These are phyloP conservation scores for Idris sp. DNA, from an alignment of 1,140 invertebrate genomes.

Conservation along the genomic window DNA sequence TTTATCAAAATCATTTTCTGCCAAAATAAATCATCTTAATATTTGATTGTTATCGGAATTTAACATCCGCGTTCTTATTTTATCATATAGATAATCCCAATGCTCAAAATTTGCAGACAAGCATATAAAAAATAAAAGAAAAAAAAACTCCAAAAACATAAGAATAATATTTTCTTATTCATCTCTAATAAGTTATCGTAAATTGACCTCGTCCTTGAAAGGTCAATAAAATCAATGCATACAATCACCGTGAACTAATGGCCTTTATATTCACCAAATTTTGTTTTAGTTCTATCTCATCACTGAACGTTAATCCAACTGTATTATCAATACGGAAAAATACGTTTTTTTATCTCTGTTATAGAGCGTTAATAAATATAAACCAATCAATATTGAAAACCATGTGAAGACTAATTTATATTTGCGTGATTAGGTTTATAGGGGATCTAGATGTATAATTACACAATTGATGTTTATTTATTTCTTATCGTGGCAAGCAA, in stretches of 20 bases:
- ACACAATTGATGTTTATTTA: constrained; percentile 33
- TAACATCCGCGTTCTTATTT: neutral
- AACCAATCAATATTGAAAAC: constrained; percentile 28
- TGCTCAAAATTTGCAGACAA: neutral
- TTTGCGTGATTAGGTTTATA: constrained; percentile 42
- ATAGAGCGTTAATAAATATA: constrained; percentile 26
- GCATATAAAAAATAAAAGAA: neutral
- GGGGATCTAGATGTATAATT: constrained; percentile 27
- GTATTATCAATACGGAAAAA: constrained; percentile 53
- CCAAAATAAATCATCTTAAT: constrained; percentile 28
- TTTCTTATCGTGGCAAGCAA: constrained; percentile 47
- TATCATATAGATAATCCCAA: no score
- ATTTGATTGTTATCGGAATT: constrained; percentile 16
- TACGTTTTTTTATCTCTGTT: constrained; percentile 53
- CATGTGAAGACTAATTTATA: constrained; percentile 35
- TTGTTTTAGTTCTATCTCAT: constrained; percentile 34
- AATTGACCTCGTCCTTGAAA: constrained; percentile 57
- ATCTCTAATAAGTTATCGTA: constrained; percentile 37
- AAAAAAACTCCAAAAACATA: constrained; percentile 22
- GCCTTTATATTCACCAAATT: constrained; percentile 52
- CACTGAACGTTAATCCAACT: constrained; percentile 25
- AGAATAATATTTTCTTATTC: no score
- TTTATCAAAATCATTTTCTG: constrained; percentile 32
- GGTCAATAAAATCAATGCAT: constrained; percentile 54
- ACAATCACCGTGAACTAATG: constrained; percentile 46